phyloP scores from a whole-genome alignment of 2,797 vertebrate genomes.

The Oreonectes daqikongensis region DNA sequence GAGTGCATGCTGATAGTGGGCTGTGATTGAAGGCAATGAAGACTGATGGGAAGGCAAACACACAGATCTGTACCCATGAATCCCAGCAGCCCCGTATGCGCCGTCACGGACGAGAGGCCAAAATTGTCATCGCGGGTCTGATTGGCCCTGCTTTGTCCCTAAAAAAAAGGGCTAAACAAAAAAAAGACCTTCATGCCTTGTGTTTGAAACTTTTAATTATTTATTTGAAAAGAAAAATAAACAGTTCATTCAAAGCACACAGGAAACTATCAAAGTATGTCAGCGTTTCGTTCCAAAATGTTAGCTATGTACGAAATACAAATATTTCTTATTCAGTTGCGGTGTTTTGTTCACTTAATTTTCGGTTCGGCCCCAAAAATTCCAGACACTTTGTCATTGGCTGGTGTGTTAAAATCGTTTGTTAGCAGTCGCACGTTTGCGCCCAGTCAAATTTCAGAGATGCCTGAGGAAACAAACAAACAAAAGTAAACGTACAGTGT shows the following conservation, averaged over 20 bases:
- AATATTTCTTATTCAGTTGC: conserved; percentile 2
- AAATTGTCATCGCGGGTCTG: not conserved
- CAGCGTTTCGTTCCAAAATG: not conserved
- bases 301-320: conserved; percentile 18
- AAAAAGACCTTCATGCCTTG: conserved; percentile 24
- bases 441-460: conserved; percentile 46
- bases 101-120: conserved; percentile 30
- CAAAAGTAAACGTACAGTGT: conserved; percentile 64
- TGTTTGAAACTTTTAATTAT: conserved; percentile 31
- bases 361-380: not conserved
- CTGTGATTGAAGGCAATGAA: conserved; percentile 55
- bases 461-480: conserved; percentile 72
- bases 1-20: conserved; percentile 62
- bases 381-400: not conserved
- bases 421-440: conserved; percentile 32
- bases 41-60: conserved; percentile 59
- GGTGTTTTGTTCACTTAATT: not conserved
- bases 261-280: conserved; percentile 16
- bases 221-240: not conserved
- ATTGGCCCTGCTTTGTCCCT: conserved; percentile 25
- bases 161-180: not conserved
- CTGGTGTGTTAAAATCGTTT: conserved; percentile 44
- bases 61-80: conserved; percentile 25
- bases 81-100: conserved; percentile 14
- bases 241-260: not conserved